A percentile compares a stretch with the other conserved stretches of the same genome.
phyloP scores from a whole-genome alignment of 2,797 vertebrate species.

The Danio jaintianensis region DNA sequence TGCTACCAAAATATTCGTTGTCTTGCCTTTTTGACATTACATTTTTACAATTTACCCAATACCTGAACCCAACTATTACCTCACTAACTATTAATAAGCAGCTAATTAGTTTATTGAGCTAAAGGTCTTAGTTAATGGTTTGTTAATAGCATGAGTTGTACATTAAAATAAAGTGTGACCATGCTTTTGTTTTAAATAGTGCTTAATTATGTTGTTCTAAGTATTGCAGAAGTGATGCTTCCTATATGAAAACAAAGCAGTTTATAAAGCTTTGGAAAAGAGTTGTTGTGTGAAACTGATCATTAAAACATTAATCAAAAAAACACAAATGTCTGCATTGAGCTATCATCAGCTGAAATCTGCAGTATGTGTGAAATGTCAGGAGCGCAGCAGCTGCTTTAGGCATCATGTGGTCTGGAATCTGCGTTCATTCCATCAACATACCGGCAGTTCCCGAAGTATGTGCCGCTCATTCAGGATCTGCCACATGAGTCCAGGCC shows the following conservation, averaged over 20 bases:
- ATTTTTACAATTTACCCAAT: too few relatives aligned
- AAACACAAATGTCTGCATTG: neutral
- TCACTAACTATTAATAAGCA: too few relatives aligned
- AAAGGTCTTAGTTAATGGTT: too few relatives aligned
- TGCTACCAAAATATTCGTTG: too few relatives aligned
- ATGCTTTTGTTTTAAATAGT: too few relatives aligned
- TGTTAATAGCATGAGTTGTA: too few relatives aligned
- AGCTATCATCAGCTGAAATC: neutral
- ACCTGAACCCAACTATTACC: too few relatives aligned
- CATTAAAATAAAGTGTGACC: too few relatives aligned
- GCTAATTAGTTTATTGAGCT: too few relatives aligned
- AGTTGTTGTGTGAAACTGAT: too few relatives aligned
- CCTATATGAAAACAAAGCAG: neutral
- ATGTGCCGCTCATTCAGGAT: neutral
- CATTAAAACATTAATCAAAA: neutral
- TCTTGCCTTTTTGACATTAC: too few relatives aligned
- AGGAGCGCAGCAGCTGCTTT: neutral
- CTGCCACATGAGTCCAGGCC: conserved; percentile 19
- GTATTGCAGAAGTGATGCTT: neutral
- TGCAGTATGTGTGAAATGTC: neutral
- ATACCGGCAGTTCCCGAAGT: conserved; percentile 8
- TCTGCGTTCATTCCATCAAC: neutral
- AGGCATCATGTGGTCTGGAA: neutral
- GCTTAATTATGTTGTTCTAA: neutral
- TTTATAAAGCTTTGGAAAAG: neutral